Evolutionary conservation across 2,113 vertebrate species (phyloP).

Genomic region (Tauraco erythrolophus): DNA sequence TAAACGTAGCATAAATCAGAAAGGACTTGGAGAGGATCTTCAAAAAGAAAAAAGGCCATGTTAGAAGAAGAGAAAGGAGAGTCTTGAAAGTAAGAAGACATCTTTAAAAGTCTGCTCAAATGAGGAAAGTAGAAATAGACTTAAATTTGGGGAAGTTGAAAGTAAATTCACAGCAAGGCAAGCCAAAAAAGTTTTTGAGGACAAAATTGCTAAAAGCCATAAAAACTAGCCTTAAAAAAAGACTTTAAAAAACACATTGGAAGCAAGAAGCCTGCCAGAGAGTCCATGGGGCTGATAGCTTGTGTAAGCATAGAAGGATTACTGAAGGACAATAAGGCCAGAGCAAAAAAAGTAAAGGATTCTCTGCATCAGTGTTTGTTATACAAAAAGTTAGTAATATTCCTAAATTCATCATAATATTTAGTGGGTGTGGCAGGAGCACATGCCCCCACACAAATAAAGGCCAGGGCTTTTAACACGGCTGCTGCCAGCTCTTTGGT

Average conservation of each 20-base stretch:
- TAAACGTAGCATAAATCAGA: background rate
- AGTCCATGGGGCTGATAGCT: background rate
- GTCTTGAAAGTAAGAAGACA: background rate
- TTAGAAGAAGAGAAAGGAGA: background rate
- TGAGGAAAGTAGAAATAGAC: background rate
- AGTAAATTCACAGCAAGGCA: background rate
- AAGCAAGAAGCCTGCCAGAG: background rate
- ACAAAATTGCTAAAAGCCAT: conserved; percentile 7
- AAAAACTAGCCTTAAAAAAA: background rate
- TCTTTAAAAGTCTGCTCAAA: background rate
- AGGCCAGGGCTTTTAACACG: too few relatives aligned
- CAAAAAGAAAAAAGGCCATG: background rate
- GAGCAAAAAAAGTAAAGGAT: background rate
- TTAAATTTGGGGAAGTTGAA: background rate
- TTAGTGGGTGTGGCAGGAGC: too few relatives aligned
- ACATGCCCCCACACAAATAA: too few relatives aligned
- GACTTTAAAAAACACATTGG: background rate
- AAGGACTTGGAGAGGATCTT: background rate
- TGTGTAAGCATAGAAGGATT: background rate
- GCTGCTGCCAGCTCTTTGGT: too few relatives aligned
- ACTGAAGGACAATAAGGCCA: background rate
- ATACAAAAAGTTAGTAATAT: background rate
- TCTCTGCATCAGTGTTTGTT: background rate
- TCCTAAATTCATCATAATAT: background rate
- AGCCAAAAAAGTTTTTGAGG: background rate